These are phyloP conservation scores for Glomeris marginata DNA, from an alignment of 2,888 invertebrate species.

Conservation along the genomic window DNA sequence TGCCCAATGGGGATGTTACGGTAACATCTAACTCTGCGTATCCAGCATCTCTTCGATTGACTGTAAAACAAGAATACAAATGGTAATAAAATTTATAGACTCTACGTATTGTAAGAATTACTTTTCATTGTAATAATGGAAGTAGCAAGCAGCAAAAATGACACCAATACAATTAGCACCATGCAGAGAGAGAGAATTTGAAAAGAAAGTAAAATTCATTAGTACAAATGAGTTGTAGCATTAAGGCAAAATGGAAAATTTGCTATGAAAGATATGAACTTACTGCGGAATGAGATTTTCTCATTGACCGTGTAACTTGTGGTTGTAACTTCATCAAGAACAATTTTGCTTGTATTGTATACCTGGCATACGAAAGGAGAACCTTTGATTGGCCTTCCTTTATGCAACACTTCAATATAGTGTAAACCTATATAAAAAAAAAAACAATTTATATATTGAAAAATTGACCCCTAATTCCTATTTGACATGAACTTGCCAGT, in stretches of 20 bases:
- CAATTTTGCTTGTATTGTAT: conserved; percentile 70
- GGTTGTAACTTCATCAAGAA: conserved; percentile 48
- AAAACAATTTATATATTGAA: too few species aligned
- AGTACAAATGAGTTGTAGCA: not conserved
- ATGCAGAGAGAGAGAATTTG: not conserved
- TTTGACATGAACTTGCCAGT: too few species aligned
- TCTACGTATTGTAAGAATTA: conserved; percentile 6
- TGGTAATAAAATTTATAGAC: too few species aligned
- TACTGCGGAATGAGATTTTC: conserved; percentile 63
- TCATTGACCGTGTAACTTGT: conserved; percentile 49
- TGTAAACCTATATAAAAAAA: too few species aligned
- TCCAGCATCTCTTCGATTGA: conserved; percentile 65
- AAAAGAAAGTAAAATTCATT: not conserved
- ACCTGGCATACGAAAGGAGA: conserved; percentile 90
- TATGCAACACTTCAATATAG: conserved; percentile 68
- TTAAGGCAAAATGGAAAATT: too few species aligned
- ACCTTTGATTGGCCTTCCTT: conserved; percentile 75
- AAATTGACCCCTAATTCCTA: not conserved
- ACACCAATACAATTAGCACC: not conserved
- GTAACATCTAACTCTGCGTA: conserved; percentile 72
- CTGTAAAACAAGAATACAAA: conserved; percentile 31
- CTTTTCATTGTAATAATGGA: not conserved
- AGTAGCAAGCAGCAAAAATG: not conserved
- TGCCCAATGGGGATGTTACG: conserved; percentile 72
- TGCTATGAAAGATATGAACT: conserved; percentile 21